Conservation (phyloP, 2,797 vertebrate species). For the Coregonus sp. region DNA sequence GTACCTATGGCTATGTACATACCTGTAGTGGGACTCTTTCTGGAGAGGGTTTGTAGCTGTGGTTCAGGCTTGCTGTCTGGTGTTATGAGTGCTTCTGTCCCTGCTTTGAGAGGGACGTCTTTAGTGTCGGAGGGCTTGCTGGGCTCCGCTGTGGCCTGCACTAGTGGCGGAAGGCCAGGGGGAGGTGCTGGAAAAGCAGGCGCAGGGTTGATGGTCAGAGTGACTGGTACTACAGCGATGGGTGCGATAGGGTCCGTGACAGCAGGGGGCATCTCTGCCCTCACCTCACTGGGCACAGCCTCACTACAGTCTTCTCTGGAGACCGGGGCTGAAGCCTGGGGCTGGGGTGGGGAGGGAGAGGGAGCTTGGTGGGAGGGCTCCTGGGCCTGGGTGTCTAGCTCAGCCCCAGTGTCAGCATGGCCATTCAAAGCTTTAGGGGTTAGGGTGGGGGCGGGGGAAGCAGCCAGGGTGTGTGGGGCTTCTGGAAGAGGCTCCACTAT, state of each 20-base stretch:
- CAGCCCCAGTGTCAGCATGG: slow-evolving; percentile 70
- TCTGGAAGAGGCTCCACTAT: slow-evolving; percentile 64
- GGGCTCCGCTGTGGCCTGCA: slow-evolving; percentile 74
- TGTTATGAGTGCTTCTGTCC: slow-evolving; percentile 68
- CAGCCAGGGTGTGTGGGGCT: slow-evolving; percentile 45
- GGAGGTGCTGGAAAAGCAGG: slow-evolving; percentile 67
- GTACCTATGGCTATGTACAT: neutral
- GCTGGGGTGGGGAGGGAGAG: slow-evolving; percentile 42
- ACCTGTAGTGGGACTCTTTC: slow-evolving; percentile 82
- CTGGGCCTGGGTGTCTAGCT: slow-evolving; percentile 64
- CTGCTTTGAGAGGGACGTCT: slow-evolving; percentile 59
- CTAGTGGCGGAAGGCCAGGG: slow-evolving; percentile 73
- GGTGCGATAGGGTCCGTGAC: slow-evolving; percentile 61
- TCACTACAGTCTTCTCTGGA: slow-evolving; percentile 69
- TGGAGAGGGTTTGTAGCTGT: slow-evolving; percentile 71
- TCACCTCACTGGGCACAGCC: slow-evolving; percentile 60
- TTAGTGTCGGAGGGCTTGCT: slow-evolving; percentile 67
- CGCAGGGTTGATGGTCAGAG: slow-evolving; percentile 67
- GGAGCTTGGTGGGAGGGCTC: slow-evolving; percentile 62
- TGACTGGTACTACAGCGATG: slow-evolving; percentile 67
- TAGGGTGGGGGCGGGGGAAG: slow-evolving; percentile 49
- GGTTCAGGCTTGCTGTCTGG: slow-evolving; percentile 75
- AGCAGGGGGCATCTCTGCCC: slow-evolving; percentile 65
- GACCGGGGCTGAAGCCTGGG: slow-evolving; percentile 62
- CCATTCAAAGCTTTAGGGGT: slow-evolving; percentile 79